These are phyloP conservation scores for Acheta domesticus DNA, from an alignment of 2,888 invertebrate genomes.

Conservation along the genomic window DNA sequence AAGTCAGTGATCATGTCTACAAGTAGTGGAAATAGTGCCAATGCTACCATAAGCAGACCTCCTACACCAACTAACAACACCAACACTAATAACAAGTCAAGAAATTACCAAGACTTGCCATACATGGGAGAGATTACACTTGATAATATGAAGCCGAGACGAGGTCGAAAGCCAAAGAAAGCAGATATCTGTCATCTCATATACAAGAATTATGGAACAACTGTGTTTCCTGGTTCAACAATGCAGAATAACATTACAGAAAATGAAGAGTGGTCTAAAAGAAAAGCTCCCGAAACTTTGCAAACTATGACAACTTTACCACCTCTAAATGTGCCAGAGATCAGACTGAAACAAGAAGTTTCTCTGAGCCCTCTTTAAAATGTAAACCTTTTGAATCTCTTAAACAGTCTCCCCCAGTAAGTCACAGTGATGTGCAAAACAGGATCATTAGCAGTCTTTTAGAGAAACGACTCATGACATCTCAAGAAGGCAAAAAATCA, in stretches of 20 bases:
- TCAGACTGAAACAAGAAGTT: neutral
- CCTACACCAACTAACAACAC: slow-evolving; percentile 34
- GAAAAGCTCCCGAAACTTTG: neutral
- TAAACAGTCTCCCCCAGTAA: slow-evolving; percentile 40
- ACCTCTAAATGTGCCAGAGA: neutral
- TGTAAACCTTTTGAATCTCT: slow-evolving; percentile 34
- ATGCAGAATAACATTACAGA: slow-evolving; percentile 18
- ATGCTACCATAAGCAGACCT: neutral
- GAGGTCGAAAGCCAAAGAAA: slow-evolving; percentile 87
- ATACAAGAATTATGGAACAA: slow-evolving; percentile 88
- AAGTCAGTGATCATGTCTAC: slow-evolving; percentile 35
- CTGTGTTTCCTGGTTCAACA: slow-evolving; percentile 74
- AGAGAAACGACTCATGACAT: slow-evolving; percentile 60
- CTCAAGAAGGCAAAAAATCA: slow-evolving; percentile 54
- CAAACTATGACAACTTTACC: neutral
- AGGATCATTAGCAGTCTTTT: slow-evolving; percentile 66
- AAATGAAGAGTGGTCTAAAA: slow-evolving; percentile 23
- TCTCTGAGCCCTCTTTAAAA: slow-evolving; percentile 27
- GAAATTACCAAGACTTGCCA: slow-evolving; percentile 78
- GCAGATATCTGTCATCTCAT: slow-evolving; percentile 89
- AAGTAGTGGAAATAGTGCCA: neutral
- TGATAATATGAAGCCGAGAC: slow-evolving; percentile 79
- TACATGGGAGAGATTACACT: slow-evolving; percentile 92
- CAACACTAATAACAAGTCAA: slow-evolving; percentile 46
- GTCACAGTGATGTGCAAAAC: slow-evolving; percentile 64